A percentile compares a stretch with the other conserved stretches of the same genome.
These are phyloP conservation scores for Diplosoma virens DNA, from an alignment of 23 tunicate genomes.

Conservation along the genomic window DNA sequence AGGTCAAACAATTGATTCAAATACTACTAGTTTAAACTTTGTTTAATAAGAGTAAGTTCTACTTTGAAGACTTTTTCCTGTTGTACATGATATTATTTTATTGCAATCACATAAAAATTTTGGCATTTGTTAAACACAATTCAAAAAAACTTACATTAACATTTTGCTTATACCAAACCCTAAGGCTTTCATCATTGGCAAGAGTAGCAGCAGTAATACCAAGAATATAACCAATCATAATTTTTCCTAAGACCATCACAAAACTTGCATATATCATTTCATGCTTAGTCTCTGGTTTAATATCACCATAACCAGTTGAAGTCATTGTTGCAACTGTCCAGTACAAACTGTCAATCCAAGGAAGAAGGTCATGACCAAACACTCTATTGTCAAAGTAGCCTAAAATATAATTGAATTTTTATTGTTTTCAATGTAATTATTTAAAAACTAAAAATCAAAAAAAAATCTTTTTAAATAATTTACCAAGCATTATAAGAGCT, in stretches of 20 bases:
- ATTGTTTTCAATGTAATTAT: not conserved
- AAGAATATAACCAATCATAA: constrained; percentile 77
- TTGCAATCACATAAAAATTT: too few species aligned
- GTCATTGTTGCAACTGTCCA: constrained; percentile 90
- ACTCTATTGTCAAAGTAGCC: constrained; percentile 46
- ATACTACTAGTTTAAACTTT: too few species aligned
- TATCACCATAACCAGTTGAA: constrained; percentile 96
- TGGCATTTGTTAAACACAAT: too few species aligned
- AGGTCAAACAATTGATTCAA: too few species aligned
- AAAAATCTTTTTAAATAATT: not conserved
- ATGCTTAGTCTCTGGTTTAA: constrained; percentile 51
- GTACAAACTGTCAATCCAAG: constrained; percentile 81
- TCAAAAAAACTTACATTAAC: constrained; percentile 78
- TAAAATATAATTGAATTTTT: not conserved
- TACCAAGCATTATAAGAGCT: not conserved
- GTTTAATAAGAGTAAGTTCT: too few species aligned
- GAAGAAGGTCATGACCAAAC: constrained; percentile 23
- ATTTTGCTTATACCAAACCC: constrained; percentile 82
- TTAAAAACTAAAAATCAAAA: too few species aligned
- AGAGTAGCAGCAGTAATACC: constrained; percentile 94
- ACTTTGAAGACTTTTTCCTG: too few species aligned
- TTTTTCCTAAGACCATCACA: constrained; percentile 77
- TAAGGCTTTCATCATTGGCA: constrained; percentile 78
- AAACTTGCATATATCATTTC: constrained; percentile 68
- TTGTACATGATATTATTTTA: too few species aligned